Conservation (phyloP, 92 coral and sea anemone species). For the Phenganax subtilis region DNA sequence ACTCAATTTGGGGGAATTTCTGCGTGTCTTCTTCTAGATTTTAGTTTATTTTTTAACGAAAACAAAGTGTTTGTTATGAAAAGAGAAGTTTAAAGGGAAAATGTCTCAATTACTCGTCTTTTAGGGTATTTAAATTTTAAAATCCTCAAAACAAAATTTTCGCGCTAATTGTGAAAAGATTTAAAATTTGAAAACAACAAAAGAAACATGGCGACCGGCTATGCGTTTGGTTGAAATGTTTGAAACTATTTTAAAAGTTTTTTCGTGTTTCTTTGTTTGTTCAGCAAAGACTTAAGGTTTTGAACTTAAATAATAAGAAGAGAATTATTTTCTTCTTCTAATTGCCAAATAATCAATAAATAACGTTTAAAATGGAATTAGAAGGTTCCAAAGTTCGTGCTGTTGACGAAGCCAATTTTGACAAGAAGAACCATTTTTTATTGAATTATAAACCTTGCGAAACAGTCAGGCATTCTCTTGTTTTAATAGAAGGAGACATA, state of each 20-base stretch:
- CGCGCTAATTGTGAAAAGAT: background rate
- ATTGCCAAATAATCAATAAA: background rate
- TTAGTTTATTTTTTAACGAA: background rate
- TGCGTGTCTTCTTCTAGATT: background rate
- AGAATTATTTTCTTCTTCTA: background rate
- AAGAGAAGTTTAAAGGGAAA: background rate
- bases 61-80: background rate
- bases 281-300: background rate
- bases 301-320: background rate
- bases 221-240: background rate
- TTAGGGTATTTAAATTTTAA: background rate
- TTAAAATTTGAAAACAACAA: background rate
- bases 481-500: conserved; percentile 61
- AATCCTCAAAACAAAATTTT: background rate
- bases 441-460: conserved; percentile 55
- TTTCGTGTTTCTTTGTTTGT: background rate
- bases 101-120: background rate
- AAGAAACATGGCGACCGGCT: background rate
- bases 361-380: background rate
- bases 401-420: background rate
- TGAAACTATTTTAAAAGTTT: background rate
- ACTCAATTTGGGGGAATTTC: background rate
- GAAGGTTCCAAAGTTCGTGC: background rate
- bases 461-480: conserved; percentile 65
- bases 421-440: background rate